phyloP scores from a whole-genome alignment of 1,140 invertebrate genomes.

The Drosophila bipectinata region DNA sequence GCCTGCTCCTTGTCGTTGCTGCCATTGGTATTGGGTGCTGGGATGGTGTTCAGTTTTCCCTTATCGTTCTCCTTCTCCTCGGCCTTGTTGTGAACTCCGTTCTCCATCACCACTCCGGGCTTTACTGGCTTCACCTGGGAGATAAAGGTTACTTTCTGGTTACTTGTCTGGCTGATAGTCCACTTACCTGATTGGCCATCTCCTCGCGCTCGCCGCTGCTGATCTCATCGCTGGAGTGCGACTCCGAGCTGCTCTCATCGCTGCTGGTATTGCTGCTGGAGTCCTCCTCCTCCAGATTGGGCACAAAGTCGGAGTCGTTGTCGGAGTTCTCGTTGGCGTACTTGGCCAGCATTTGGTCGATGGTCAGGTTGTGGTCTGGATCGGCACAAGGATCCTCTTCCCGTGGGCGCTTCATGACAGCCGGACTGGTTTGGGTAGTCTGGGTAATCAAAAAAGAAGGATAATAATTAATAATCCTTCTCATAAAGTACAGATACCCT shows the following conservation, averaged over 20 bases:
- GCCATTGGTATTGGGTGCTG: slow-evolving; percentile 22
- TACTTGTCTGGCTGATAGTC: background rate
- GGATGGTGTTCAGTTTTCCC: slow-evolving; percentile 31
- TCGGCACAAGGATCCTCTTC: slow-evolving; percentile 45
- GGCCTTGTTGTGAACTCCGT: slow-evolving; percentile 40
- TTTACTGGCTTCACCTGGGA: slow-evolving; percentile 12
- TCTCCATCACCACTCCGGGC: slow-evolving; percentile 21
- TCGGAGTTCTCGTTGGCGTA: slow-evolving; percentile 76
- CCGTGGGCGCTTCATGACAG: slow-evolving; percentile 50
- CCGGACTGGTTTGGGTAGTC: slow-evolving; percentile 14
- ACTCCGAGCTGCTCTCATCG: slow-evolving; percentile 25
- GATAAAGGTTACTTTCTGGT: background rate
- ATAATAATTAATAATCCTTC: background rate
- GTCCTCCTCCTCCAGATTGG: slow-evolving; percentile 44
- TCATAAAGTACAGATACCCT: background rate
- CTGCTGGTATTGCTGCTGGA: slow-evolving; percentile 30
- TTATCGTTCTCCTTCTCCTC: slow-evolving; percentile 19
- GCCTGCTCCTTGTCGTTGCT: slow-evolving; percentile 40
- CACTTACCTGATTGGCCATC: slow-evolving; percentile 19
- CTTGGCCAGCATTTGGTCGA: slow-evolving; percentile 69
- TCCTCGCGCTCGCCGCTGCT: slow-evolving; percentile 41
- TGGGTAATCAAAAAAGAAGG: slow-evolving; percentile 1
- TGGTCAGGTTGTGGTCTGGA: slow-evolving; percentile 55
- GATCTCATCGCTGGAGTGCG: slow-evolving; percentile 40
- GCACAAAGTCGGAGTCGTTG: slow-evolving; percentile 77